Percentiles rank a stretch among this genome's conserved stretches.
These are phyloP conservation scores for Acleris emargana DNA, from an alignment of 2,888 invertebrate species.

Conservation along the genomic window DNA sequence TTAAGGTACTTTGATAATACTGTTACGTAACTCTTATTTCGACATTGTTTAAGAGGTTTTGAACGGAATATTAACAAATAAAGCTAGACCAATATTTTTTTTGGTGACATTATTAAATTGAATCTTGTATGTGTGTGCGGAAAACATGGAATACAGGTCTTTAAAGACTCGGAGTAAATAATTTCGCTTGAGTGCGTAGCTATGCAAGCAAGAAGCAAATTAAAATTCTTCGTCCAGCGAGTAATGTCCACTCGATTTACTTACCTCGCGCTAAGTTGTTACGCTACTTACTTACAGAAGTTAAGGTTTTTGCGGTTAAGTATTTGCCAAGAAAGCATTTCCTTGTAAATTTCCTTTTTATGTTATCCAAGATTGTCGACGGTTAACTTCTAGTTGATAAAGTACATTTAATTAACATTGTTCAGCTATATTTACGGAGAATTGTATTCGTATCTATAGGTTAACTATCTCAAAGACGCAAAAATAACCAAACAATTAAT, in stretches of 20 bases:
- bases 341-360: slow-evolving; percentile 14
- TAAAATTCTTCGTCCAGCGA: background rate
- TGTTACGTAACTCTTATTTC: background rate
- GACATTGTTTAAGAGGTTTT: background rate
- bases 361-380: slow-evolving; percentile 12
- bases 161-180: no score
- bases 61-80: no score
- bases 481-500: no score
- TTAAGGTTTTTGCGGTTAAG: slow-evolving; percentile 11
- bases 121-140: no score
- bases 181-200: background rate
- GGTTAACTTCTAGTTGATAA: slow-evolving; percentile 7
- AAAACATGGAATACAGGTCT: no score
- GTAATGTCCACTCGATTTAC: slow-evolving; percentile 4
- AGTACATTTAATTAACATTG: slow-evolving; percentile 27
- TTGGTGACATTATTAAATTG: no score
- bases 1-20: slow-evolving; percentile 58
- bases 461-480: no score
- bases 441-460: background rate
- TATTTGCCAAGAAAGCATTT: slow-evolving; percentile 21
- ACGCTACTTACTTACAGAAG: background rate
- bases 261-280: slow-evolving; percentile 7
- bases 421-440: slow-evolving; percentile 4
- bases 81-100: no score
- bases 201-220: slow-evolving; percentile 1